These are phyloP conservation scores for Oryzias melastigma DNA, from an alignment of 2,113 vertebrate species.

Conservation along the genomic window DNA sequence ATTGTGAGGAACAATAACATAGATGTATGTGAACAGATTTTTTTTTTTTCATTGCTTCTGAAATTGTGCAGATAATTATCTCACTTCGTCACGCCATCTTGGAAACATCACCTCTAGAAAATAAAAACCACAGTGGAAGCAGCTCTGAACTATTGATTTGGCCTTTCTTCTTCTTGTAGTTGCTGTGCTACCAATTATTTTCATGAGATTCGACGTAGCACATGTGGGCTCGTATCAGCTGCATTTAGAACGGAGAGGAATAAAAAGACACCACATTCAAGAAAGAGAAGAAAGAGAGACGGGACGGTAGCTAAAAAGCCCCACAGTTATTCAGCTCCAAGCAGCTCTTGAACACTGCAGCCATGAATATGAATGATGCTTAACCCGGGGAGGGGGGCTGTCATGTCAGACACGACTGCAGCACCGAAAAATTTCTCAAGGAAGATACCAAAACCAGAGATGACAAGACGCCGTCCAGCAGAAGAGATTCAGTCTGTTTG, in stretches of 20 bases:
- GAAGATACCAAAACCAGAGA: constrained; percentile 29
- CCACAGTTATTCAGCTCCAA: constrained; percentile 39
- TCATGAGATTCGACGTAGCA: constrained; percentile 12
- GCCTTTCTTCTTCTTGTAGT: constrained; percentile 26
- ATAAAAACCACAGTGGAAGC: constrained; percentile 4
- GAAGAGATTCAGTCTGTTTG: constrained; percentile 34
- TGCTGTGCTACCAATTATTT: constrained; percentile 31
- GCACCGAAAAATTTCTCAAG: constrained; percentile 45
- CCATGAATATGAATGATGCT: constrained; percentile 69
- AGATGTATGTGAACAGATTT: not conserved
- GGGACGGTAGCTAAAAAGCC: constrained; percentile 21
- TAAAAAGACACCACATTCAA: constrained; percentile 26
- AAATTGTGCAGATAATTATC: not conserved
- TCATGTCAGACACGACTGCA: constrained; percentile 61
- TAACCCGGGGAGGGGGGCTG: constrained; percentile 50
- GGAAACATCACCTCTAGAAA: constrained; percentile 5
- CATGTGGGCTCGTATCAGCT: not conserved
- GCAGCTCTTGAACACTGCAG: constrained; percentile 26
- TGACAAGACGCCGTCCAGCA: constrained; percentile 32
- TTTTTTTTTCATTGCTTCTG: not conserved
- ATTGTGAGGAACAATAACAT: not conserved
- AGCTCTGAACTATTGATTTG: constrained; percentile 30
- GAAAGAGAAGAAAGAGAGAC: constrained; percentile 13
- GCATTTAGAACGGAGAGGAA: constrained; percentile 1
- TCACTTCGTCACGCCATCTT: not conserved